Evolutionary conservation across 2,888 invertebrate genomes (phyloP).

Genomic region (Euzophera pinguis): DNA sequence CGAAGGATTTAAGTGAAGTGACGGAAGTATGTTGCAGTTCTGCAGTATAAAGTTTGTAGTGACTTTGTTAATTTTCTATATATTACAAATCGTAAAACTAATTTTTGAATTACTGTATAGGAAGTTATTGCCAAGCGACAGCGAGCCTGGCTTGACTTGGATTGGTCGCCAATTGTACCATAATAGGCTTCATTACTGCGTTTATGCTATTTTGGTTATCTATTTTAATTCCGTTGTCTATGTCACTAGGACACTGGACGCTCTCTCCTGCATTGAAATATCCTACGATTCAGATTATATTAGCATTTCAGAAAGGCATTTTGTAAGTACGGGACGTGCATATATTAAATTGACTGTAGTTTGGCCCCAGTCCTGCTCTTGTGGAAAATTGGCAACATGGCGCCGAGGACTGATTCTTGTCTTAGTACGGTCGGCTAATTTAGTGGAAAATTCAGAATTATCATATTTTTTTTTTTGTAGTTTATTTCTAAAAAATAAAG

Average conservation of each 20-base stretch:
- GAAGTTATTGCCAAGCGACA: too few species aligned
- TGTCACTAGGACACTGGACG: background rate
- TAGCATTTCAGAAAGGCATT: constrained; percentile 10
- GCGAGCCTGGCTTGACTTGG: too few species aligned
- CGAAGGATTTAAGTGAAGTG: too few species aligned
- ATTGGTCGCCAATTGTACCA: too few species aligned
- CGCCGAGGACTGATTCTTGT: background rate
- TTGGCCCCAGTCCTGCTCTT: background rate
- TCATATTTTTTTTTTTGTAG: too few species aligned
- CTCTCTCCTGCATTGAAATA: constrained; percentile 7
- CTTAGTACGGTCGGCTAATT: background rate
- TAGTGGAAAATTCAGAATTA: background rate
- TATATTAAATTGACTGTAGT: constrained; percentile 5
- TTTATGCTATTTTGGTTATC: background rate
- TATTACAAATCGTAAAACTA: too few species aligned
- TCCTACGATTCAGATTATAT: constrained; percentile 2
- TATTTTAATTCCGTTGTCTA: background rate
- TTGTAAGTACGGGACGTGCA: constrained; percentile 3
- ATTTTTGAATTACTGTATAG: too few species aligned
- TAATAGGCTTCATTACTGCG: too few species aligned
- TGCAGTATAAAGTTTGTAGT: too few species aligned
- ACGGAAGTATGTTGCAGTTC: too few species aligned
- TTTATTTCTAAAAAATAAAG: too few species aligned
- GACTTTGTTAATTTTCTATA: too few species aligned
- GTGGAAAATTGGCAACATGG: constrained; percentile 12